Conservation (phyloP, 1,140 invertebrate genomes). For the Oryctes rhinoceros region DNA sequence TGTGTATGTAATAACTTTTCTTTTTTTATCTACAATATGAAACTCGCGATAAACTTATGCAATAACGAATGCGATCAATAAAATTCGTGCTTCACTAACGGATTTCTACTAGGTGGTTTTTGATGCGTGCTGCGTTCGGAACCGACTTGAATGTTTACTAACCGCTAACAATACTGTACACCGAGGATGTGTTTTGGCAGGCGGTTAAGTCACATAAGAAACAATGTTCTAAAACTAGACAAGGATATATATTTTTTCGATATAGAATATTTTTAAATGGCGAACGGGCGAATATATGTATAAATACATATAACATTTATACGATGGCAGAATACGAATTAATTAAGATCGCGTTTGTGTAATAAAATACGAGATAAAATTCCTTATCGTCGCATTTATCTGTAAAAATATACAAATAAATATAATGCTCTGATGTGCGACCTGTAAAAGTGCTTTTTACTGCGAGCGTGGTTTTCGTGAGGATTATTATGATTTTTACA, state of each 20-base stretch:
- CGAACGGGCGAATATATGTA: constrained; percentile 3
- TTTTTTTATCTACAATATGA: background rate
- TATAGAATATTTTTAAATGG: constrained; percentile 7
- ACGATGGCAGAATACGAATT: background rate
- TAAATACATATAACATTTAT: background rate
- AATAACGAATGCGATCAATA: constrained; percentile 14
- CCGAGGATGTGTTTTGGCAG: constrained; percentile 26
- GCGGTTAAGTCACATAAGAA: constrained; percentile 32
- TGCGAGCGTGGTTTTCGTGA: background rate
- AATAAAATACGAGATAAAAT: constrained; percentile 13
- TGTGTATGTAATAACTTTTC: background rate
- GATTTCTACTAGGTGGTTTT: constrained; percentile 14
- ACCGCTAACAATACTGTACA: constrained; percentile 29
- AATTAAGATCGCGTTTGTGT: constrained; percentile 30
- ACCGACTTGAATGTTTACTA: constrained; percentile 23
- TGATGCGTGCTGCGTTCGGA: background rate
- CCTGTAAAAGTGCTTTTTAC: background rate
- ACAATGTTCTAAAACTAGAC: constrained; percentile 36
- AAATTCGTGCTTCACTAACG: background rate
- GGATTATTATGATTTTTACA: constrained; percentile 19
- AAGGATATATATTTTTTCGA: constrained; percentile 11
- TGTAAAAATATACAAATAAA: constrained; percentile 27
- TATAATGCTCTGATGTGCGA: background rate
- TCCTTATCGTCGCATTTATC: constrained; percentile 28
- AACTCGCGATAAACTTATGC: constrained; percentile 3